A percentile compares a stretch with the other conserved stretches of the same genome.
Conservation (phyloP, 2,888 invertebrate species). For the Monoplex corrugatus region DNA sequence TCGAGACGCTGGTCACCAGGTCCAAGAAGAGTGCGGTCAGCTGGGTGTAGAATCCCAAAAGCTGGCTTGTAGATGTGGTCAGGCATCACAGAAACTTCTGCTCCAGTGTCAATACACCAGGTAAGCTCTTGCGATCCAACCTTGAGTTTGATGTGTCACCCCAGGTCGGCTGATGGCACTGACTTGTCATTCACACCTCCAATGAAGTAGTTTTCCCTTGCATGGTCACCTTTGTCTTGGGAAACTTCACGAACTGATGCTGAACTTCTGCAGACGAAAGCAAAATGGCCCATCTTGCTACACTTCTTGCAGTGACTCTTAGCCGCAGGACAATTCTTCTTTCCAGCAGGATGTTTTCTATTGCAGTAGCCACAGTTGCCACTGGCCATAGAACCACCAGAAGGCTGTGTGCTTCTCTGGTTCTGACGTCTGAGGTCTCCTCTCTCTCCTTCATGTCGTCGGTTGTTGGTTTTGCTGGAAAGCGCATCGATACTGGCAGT, state of each 20-base stretch:
- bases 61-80: slow-evolving; percentile 4
- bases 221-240: background rate
- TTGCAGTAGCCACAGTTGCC: background rate
- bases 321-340: background rate
- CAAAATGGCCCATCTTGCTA: background rate
- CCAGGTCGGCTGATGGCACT: background rate
- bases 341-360: background rate
- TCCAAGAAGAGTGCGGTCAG: background rate
- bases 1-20: background rate
- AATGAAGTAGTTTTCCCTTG: background rate
- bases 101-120: slow-evolving; percentile 23
- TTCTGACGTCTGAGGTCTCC: background rate
- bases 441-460: background rate
- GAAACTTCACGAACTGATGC: background rate
- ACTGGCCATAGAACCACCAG: background rate
- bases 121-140: background rate
- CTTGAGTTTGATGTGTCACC: slow-evolving; percentile 16
- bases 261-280: background rate
- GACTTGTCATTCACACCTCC: background rate
- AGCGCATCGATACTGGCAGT: background rate
- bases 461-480: background rate
- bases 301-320: background rate
- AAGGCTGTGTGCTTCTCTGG: background rate
- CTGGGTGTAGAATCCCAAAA: background rate
- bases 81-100: slow-evolving; percentile 2